Conservation (phyloP, 2,113 vertebrate genomes). For the Dermatemys mawii region DNA sequence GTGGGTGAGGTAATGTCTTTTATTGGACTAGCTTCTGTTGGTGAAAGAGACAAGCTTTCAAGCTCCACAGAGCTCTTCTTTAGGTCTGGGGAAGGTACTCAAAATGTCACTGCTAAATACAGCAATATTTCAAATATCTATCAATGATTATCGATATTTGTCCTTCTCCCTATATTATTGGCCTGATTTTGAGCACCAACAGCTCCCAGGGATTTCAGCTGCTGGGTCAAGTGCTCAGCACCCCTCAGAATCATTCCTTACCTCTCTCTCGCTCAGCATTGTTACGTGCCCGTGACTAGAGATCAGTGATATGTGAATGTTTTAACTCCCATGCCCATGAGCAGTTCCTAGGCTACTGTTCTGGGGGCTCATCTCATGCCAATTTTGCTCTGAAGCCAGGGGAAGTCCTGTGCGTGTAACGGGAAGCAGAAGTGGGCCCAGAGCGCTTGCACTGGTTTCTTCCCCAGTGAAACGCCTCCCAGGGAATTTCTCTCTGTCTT, state of each 20-base stretch:
- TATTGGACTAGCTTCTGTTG: not conserved
- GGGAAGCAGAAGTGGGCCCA: not conserved
- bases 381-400: not conserved
- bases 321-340: not conserved
- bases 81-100: not conserved
- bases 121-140: not conserved
- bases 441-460: not conserved
- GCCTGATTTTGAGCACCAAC: not conserved
- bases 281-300: no score
- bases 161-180: not conserved
- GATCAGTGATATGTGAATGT: not conserved
- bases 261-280: no score
- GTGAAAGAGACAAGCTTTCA: not conserved
- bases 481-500: not conserved
- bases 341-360: not conserved
- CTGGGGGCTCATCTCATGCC: not conserved
- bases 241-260: not conserved
- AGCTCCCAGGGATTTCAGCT: not conserved
- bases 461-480: not conserved
- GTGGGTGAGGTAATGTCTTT: not conserved
- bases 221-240: not conserved
- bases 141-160: not conserved
- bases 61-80: not conserved
- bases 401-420: not conserved
- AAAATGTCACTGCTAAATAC: not conserved